Evolutionary conservation across 2,113 vertebrate species (phyloP).

Genomic region (Centropus bengalensis): DNA sequence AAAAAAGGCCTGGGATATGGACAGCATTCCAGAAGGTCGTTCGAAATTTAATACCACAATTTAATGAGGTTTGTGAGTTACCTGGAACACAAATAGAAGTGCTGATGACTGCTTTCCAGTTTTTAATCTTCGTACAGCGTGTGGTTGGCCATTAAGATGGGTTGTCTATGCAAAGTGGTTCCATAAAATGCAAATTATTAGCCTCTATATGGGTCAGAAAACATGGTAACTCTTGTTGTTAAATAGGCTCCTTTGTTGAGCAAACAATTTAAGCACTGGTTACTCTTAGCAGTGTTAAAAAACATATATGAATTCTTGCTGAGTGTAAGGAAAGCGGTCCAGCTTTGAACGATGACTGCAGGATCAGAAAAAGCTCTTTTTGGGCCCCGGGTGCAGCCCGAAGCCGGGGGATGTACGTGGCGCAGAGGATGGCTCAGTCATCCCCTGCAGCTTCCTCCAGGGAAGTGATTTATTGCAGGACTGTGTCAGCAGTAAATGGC

Average conservation of each 20-base stretch:
- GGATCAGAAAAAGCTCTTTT: slow-evolving; percentile 12
- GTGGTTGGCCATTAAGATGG: neutral
- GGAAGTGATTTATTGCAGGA: neutral
- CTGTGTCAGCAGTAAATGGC: slow-evolving; percentile 30
- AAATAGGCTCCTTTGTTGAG: slow-evolving; percentile 33
- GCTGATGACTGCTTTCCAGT: slow-evolving; percentile 15
- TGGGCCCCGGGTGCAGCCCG: neutral
- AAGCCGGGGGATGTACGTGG: neutral
- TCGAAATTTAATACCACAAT: slow-evolving; percentile 10
- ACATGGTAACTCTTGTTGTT: neutral
- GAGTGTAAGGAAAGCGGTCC: slow-evolving; percentile 19
- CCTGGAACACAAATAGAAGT: slow-evolving; percentile 1
- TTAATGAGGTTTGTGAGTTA: slow-evolving; percentile 19
- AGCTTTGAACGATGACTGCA: neutral
- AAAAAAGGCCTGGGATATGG: neutral
- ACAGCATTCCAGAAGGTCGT: neutral
- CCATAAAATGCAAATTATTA: slow-evolving; percentile 45
- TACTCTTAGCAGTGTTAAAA: neutral
- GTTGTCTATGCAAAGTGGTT: neutral
- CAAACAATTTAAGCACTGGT: slow-evolving; percentile 3
- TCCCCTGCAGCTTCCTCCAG: slow-evolving; percentile 8
- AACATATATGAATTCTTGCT: neutral
- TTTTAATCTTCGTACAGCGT: neutral
- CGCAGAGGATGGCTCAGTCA: slow-evolving; percentile 52
- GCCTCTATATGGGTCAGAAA: slow-evolving; percentile 56